Evolutionary conservation across 1,140 invertebrate species (phyloP).

Genomic region (Nasonia giraulti): DNA sequence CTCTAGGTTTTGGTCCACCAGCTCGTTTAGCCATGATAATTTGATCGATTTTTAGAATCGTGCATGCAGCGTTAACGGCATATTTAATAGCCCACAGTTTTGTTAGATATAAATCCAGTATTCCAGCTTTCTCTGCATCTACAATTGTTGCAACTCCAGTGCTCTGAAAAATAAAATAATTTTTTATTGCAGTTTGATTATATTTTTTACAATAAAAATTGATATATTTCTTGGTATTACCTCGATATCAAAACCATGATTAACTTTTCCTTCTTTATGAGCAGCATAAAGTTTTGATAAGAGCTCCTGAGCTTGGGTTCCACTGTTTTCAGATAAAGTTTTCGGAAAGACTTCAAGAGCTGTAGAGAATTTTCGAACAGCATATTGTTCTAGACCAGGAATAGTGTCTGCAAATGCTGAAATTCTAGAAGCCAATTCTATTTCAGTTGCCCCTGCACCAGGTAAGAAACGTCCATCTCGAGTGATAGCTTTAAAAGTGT

Average conservation of each 20-base stretch:
- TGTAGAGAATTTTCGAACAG: slow-evolving; percentile 94
- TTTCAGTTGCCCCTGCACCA: slow-evolving; percentile 96
- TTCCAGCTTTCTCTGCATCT: slow-evolving; percentile 84
- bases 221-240: slow-evolving; percentile 67
- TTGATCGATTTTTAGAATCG: slow-evolving; percentile 97
- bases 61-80: slow-evolving; percentile 93
- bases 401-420: slow-evolving; percentile 91
- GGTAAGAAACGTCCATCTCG: slow-evolving; percentile 87
- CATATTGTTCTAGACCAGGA: slow-evolving; percentile 97
- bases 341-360: slow-evolving; percentile 94
- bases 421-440: slow-evolving; percentile 93
- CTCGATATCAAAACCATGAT: slow-evolving; percentile 92
- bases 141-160: slow-evolving; percentile 78
- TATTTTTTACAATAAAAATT: not conserved
- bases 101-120: slow-evolving; percentile 89
- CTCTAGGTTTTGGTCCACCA: slow-evolving; percentile 92
- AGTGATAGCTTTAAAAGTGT: slow-evolving; percentile 92
- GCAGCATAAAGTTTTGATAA: slow-evolving; percentile 94
- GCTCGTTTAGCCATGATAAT: slow-evolving; percentile 99
- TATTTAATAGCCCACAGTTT: slow-evolving; percentile 98
- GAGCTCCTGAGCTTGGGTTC: slow-evolving; percentile 89
- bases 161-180: slow-evolving; percentile 65
- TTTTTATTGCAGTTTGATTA: not conserved
- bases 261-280: slow-evolving; percentile 91
- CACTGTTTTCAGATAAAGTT: slow-evolving; percentile 95